Conservation (phyloP, 2,113 vertebrate species). For the Castor canadensis region DNA sequence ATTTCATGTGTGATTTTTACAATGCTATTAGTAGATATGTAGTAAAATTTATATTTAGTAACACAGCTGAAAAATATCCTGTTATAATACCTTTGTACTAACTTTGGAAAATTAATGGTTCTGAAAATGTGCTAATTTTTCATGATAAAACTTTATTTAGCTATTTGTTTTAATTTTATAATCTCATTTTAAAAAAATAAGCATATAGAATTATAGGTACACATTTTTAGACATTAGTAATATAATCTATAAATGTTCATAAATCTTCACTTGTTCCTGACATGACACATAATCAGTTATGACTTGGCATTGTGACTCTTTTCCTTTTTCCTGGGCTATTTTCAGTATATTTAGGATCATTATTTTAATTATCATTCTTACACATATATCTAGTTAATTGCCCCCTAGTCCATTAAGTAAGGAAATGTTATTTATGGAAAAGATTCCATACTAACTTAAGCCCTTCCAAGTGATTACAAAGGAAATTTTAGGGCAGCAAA, state of each 20-base stretch:
- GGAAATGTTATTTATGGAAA: background rate
- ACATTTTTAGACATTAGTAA: background rate
- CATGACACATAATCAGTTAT: background rate
- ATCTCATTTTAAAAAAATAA: background rate
- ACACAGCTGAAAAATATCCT: background rate
- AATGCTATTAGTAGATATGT: background rate
- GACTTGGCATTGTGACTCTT: background rate
- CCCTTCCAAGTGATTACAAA: background rate
- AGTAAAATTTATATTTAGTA: background rate
- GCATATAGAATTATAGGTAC: background rate
- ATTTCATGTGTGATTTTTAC: background rate
- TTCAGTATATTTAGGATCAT: background rate
- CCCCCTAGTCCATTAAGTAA: background rate
- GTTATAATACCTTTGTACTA: background rate
- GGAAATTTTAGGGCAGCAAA: background rate
- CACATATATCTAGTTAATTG: background rate
- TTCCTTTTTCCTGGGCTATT: background rate
- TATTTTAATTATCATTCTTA: background rate
- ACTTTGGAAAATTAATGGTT: slow-evolving; percentile 11
- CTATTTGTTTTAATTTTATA: background rate
- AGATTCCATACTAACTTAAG: background rate
- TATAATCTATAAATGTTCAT: background rate
- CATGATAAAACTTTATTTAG: background rate
- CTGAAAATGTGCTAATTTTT: background rate
- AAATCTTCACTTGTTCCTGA: background rate